Evolutionary conservation across 2,797 vertebrate species (phyloP).

Genomic region (Squalus acanthias): DNA sequence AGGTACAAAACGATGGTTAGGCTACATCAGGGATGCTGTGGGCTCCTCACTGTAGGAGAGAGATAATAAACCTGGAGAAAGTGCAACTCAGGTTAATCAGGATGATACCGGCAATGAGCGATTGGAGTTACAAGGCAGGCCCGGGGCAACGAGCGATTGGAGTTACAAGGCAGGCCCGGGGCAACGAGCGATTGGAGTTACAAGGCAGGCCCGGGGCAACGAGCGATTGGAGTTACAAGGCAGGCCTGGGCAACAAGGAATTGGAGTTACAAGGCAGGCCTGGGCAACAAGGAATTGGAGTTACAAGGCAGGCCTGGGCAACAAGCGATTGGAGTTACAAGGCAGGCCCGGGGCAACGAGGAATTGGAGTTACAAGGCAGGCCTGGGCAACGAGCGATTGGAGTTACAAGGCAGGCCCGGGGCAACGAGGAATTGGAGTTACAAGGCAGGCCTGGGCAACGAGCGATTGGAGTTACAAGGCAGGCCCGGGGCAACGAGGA

Average conservation of each 20-base stretch:
- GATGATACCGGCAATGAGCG: not conserved
- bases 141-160: not conserved
- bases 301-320: not conserved
- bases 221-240: not conserved
- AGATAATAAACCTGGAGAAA: too few species aligned
- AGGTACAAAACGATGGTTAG: not conserved
- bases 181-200: not conserved
- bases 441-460: not conserved
- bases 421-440: too few species aligned
- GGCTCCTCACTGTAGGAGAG: not conserved
- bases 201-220: not conserved
- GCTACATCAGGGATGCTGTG: not conserved
- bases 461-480: not conserved
- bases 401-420: not conserved
- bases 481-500: not conserved
- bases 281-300: not conserved
- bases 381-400: not conserved
- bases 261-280: too few species aligned
- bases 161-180: not conserved
- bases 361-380: too few species aligned
- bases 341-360: not conserved
- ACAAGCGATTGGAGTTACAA: not conserved
- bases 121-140: not conserved
- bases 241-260: not conserved
- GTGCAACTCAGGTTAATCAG: not conserved